Evolutionary conservation across 2,113 vertebrate species (phyloP).

Genomic region (Xenopus borealis): DNA sequence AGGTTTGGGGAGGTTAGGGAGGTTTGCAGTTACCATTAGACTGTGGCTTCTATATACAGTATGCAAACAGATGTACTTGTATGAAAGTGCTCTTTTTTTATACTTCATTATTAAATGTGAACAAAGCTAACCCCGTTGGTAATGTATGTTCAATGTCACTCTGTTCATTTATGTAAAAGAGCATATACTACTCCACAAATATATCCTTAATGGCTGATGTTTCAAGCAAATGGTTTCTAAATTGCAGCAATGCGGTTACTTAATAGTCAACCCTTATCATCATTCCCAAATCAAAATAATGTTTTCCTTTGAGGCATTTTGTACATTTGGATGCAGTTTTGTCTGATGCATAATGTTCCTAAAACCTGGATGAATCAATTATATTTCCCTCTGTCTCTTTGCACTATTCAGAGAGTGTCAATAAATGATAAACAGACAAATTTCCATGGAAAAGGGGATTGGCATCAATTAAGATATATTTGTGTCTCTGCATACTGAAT

Average conservation of each 20-base stretch:
- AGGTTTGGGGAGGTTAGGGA: too few species aligned
- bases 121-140: constrained; percentile 15
- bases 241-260: constrained; percentile 42
- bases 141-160: constrained; percentile 45
- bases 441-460: not conserved
- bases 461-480: not conserved
- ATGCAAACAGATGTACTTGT: not conserved
- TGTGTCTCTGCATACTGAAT: not conserved
- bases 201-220: constrained; percentile 41
- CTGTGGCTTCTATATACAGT: too few species aligned
- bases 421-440: not conserved
- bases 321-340: constrained; percentile 43
- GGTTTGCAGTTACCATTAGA: too few species aligned
- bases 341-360: constrained; percentile 36
- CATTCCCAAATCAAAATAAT: constrained; percentile 45
- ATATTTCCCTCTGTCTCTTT: constrained; percentile 10
- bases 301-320: constrained; percentile 45
- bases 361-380: constrained; percentile 24
- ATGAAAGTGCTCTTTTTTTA: constrained; percentile 18
- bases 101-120: constrained; percentile 16
- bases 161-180: constrained; percentile 41
- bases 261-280: constrained; percentile 44
- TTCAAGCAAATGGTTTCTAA: constrained; percentile 46
- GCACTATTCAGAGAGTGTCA: not conserved
- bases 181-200: constrained; percentile 33